These are phyloP conservation scores for Leucophora obtusa DNA, from an alignment of 2,888 invertebrate species.

Conservation along the genomic window DNA sequence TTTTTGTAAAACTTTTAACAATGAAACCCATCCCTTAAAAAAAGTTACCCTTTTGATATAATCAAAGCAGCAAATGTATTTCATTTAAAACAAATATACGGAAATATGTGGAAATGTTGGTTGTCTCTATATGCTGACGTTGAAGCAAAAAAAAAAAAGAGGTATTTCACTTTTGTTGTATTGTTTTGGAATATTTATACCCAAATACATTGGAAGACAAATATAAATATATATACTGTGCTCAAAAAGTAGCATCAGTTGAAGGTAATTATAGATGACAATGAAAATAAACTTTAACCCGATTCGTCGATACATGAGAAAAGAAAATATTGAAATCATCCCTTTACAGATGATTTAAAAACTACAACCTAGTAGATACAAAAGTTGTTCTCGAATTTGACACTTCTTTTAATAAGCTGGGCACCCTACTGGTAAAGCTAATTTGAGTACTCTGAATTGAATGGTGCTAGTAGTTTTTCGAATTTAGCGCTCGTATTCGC, in stretches of 20 bases:
- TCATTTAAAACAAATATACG: conserved; percentile 14
- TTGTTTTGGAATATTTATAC: background rate
- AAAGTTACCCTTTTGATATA: background rate
- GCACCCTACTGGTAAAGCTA: no score
- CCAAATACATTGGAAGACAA: background rate
- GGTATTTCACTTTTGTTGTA: background rate
- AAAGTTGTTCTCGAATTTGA: no score
- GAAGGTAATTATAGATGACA: no score
- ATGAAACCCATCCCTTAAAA: background rate
- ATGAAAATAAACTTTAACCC: no score
- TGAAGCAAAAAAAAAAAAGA: background rate
- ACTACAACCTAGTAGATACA: no score
- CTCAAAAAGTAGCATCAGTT: background rate
- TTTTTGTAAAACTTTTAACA: conserved; percentile 5
- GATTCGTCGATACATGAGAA: no score
- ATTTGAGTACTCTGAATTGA: no score
- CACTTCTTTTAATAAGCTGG: no score
- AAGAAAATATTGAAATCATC: no score
- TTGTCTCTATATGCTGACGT: background rate
- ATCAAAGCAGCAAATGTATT: background rate
- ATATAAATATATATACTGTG: background rate
- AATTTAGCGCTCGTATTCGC: no score
- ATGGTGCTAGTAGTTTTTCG: no score
- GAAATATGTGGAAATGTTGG: conserved; percentile 24
- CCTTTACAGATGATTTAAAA: no score